Base-by-base conservation (phyloP, 2,113 vertebrate species). In the Xiphias gladius region DNA sequence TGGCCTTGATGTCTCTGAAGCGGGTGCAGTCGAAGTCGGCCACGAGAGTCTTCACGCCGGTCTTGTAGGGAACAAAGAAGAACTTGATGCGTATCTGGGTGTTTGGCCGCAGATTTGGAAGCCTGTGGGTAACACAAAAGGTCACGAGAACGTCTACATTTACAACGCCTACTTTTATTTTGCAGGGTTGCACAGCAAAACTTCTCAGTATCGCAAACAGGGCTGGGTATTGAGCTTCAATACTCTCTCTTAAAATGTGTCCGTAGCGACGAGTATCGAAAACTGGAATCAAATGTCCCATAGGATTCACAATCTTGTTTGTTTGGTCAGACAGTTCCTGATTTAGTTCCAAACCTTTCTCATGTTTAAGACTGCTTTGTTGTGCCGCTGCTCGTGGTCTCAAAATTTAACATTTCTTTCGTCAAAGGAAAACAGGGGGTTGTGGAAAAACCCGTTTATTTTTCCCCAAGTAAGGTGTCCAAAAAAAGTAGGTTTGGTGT, bases 1-100 rank as follows among this genome's bases (percentile, higher is more conserved):
- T 39, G 24, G 5, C 20, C 63, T 91, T 92, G 35, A 94, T 46
- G 84, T 95, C 37, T 6, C 64, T 91, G 90, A 95, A 94, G 35
- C 14, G 0, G 20, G 64, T 19, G 59, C 92, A 90, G 86, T 88
- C 67, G 1, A 94, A 90, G 86, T 87, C 16, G 1, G 22, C 88
- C 65, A 80, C 0, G 14, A 95, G 41, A 0, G 28, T 92, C 81
- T 54, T 88, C 12, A 17, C 0, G 1, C 94, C 93, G 0, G 0
- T 1, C 82, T 75, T 92, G 81, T 91, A 85, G 7, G 95, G 94
- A 11, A 0, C 0, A 6, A 94, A 67, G 8, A 0, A 0, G 7
- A 93, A 19, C 3, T 0, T 0, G 46, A 90, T 0, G 0, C 24
- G 26, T 0, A 91, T 0, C 7, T 14, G 46, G 2, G 0, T 0